These are phyloP conservation scores for Drosophila fungiperda DNA, from an alignment of 2,888 invertebrate genomes.

Conservation along the genomic window DNA sequence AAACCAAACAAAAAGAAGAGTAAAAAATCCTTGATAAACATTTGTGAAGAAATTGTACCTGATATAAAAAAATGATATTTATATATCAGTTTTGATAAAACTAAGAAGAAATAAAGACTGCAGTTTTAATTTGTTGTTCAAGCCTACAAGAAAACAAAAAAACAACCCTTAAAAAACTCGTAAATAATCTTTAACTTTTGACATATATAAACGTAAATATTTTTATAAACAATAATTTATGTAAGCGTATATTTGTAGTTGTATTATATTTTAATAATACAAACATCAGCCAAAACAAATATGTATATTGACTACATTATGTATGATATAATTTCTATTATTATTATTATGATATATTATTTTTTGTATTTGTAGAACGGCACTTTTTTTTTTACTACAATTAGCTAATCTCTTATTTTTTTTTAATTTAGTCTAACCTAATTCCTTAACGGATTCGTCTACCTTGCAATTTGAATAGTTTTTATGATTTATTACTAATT, in stretches of 20 bases:
- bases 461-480: conserved; percentile 8
- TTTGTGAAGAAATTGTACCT: conserved; percentile 67
- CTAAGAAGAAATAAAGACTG: conserved; percentile 76
- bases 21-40: conserved; percentile 43
- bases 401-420: conserved; percentile 7
- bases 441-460: conserved; percentile 47
- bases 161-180: conserved; percentile 31
- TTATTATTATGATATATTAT: conserved; percentile 39
- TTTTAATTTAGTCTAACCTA: conserved; percentile 49
- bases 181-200: conserved; percentile 36
- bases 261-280: conserved; percentile 51
- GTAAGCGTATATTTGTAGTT: conserved; percentile 60
- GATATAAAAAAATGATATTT: conserved; percentile 52
- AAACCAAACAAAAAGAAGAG: conserved; percentile 2
- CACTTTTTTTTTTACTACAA: conserved; percentile 48
- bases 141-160: conserved; percentile 32
- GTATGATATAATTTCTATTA: conserved; percentile 35
- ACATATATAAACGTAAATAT: conserved; percentile 31
- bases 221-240: conserved; percentile 46
- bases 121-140: conserved; percentile 72
- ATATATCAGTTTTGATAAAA: conserved; percentile 59
- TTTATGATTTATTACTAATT: conserved; percentile 51
- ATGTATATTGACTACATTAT: conserved; percentile 29
- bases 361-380: conserved; percentile 79
- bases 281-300: conserved; percentile 20